Conservation (phyloP, 2,888 invertebrate species). For the Hypomecis punctinalis region DNA sequence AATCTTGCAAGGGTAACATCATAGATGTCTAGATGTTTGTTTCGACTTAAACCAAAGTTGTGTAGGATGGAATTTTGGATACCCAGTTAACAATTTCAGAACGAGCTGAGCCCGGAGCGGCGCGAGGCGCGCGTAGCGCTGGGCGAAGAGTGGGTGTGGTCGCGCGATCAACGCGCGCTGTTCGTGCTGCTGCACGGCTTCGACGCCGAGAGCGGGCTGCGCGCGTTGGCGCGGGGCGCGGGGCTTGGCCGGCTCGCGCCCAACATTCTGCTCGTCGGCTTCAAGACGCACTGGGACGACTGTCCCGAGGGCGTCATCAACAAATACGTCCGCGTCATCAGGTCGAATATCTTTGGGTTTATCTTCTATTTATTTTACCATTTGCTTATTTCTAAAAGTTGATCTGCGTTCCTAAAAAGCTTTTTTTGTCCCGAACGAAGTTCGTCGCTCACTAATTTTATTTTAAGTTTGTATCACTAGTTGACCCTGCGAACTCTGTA, state of each 20-base stretch:
- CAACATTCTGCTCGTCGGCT: slow-evolving; percentile 7
- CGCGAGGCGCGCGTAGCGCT: neutral
- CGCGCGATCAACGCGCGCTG: slow-evolving; percentile 93
- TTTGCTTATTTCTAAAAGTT: neutral
- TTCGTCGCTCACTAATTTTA: no score
- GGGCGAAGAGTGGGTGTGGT: slow-evolving; percentile 90
- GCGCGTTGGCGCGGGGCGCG: neutral
- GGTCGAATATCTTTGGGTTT: slow-evolving; percentile 86
- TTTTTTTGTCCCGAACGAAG: no score
- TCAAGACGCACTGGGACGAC: slow-evolving; percentile 1
- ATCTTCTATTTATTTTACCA: neutral
- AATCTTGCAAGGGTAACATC: no score
- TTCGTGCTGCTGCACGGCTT: slow-evolving; percentile 91
- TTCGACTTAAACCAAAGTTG: no score
- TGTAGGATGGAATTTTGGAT: neutral
- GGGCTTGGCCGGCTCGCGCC: slow-evolving; percentile 8
- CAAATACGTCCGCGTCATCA: slow-evolving; percentile 94
- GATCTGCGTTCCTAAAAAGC: no score
- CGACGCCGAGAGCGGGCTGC: slow-evolving; percentile 89
- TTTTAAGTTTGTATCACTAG: no score
- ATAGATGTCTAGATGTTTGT: no score
- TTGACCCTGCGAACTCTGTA: no score
- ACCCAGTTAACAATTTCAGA: slow-evolving; percentile 48
- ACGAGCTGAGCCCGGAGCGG: neutral
- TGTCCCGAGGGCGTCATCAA: neutral